Evolutionary conservation across 2,113 vertebrate species (phyloP), one percentile per base, ranked within the genome.

Genomic region (Barnardius zonarius): DNA sequence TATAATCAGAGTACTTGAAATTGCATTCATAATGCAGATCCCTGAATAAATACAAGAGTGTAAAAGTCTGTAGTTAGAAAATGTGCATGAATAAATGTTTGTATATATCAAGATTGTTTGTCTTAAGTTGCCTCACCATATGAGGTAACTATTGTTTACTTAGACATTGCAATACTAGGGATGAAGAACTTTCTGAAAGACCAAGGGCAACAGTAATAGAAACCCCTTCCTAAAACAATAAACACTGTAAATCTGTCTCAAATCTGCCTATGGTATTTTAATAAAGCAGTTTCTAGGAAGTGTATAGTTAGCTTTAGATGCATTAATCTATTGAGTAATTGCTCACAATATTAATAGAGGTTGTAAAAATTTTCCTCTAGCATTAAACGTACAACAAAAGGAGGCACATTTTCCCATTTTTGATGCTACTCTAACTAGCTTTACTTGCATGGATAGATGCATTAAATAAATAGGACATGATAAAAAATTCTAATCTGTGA

Each of bases 101-200:
- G 39, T 82, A 14, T 92, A 69, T 94, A 43, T 66, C 1, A 4
- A 89, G 54, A 77, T 77, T 93, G 80, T 88, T 96, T 96, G 61
- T 88, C 68, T 78, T 69, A 62, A 76, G 48, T 94, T 93, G 62
- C 62, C 52, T 91, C 74, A 77, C 59, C 44, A 23, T 76, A 66
- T 89, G 81, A 82, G 77, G 91, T 79, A 87, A 92, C 37, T 87
- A 15, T 92, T 96, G 83, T 96, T 92, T 95, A 92, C 70, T 85
- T 85, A 70, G 66, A 76, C 62, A 19, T 83, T 87, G 67, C 67
- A 87, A 20, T 85, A 77, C 44, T 69, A 43, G 41, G 8, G 44
- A 48, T 83, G 62, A 95, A 91, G 41, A 93, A 59, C 77, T 89
- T 95, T 94, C n/a, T 95, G 44, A 88, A 88, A 88, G 68, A 81